Percentiles rank a stretch among this genome's conserved stretches.
phyloP scores from a whole-genome alignment of 1,140 invertebrate genomes.

The Plectus sambesii region DNA sequence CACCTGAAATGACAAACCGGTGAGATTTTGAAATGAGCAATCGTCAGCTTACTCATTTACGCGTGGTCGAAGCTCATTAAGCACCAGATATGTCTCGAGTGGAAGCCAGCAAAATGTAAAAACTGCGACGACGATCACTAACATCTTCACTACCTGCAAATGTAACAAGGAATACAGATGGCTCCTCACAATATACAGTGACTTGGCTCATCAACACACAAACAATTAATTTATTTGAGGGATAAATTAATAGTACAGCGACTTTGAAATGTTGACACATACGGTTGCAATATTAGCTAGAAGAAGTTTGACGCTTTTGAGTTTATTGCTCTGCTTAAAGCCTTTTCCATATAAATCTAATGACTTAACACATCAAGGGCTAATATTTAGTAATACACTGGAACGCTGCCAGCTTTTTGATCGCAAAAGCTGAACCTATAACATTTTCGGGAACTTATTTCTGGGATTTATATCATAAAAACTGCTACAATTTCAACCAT shows the following conservation, averaged over 20 bases:
- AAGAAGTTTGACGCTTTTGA: not conserved
- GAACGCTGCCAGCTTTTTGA: too few species aligned
- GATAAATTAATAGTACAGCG: too few species aligned
- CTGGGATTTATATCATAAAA: too few species aligned
- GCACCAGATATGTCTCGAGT: slow-evolving; percentile 45
- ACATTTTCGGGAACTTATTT: too few species aligned
- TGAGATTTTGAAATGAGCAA: too few species aligned
- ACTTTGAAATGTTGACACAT: slow-evolving; percentile 1
- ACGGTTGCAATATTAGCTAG: slow-evolving; percentile 5
- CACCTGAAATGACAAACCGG: too few species aligned
- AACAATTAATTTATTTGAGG: not conserved
- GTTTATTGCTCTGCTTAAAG: not conserved
- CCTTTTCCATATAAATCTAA: too few species aligned
- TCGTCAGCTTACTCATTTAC: slow-evolving; percentile 48
- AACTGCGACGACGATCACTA: slow-evolving; percentile 48
- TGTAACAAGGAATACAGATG: not conserved
- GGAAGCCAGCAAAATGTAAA: slow-evolving; percentile 51
- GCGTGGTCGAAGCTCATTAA: slow-evolving; percentile 41
- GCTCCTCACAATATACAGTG: not conserved
- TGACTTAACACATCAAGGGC: too few species aligned
- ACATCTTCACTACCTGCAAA: slow-evolving; percentile 48
- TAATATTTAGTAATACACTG: too few species aligned
- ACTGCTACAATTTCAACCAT: too few species aligned
- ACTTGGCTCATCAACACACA: not conserved
- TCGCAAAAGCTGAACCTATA: too few species aligned